Evolutionary conservation across 37 sponge, comb jelly and placozoan species (phyloP).

Genomic region (Amphimedon queenslandica): DNA sequence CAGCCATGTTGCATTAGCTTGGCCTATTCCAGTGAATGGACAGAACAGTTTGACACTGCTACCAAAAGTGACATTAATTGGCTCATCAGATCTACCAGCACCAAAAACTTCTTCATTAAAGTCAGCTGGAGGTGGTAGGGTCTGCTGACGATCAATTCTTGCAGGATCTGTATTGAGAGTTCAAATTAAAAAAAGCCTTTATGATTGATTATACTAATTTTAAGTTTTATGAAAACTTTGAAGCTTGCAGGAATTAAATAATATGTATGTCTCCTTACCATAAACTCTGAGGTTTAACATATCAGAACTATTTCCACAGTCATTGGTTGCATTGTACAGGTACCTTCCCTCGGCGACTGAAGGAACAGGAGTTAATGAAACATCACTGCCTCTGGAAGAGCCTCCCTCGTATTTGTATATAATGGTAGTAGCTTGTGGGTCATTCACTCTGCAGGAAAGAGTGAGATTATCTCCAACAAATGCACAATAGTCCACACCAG

Average conservation of each 20-base stretch:
- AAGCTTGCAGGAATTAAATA: no score
- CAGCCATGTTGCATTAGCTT: not conserved
- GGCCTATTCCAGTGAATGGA: not conserved
- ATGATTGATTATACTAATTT: no score
- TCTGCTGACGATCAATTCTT: not conserved
- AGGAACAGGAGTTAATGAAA: not conserved
- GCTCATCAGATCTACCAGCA: not conserved
- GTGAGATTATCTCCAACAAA: not conserved
- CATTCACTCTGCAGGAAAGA: not conserved
- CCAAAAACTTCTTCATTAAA: not conserved
- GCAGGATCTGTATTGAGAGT: slow-evolving; percentile 8
- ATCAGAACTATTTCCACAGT: not conserved
- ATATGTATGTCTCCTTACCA: no score
- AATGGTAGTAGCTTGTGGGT: not conserved
- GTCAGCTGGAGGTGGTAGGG: not conserved
- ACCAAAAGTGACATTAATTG: not conserved
- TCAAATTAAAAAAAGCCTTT: no score
- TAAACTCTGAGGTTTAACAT: not conserved
- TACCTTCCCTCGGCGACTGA: no score
- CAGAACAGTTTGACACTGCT: not conserved
- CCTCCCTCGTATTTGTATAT: not conserved
- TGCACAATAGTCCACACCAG: not conserved
- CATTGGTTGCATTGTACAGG: not conserved
- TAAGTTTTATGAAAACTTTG: no score
- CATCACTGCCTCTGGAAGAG: not conserved